Percentiles rank a stretch among this genome's conserved stretches.
phyloP scores from a whole-genome alignment of 2,797 vertebrate genomes.

The Gila robusta region DNA sequence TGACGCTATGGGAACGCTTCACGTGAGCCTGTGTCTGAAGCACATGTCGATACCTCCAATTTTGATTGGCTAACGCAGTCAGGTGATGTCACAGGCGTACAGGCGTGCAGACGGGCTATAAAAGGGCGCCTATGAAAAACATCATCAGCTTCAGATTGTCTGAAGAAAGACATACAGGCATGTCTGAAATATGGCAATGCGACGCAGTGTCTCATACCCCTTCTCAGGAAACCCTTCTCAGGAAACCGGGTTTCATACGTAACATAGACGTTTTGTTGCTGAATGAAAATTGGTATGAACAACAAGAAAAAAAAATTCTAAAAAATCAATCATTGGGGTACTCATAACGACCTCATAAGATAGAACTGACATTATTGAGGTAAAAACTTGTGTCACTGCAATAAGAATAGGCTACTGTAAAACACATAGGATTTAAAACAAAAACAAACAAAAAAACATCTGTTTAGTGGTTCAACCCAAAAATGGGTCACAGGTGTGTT shows the following conservation, averaged over 20 bases:
- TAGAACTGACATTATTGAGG: neutral
- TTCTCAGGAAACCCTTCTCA: neutral
- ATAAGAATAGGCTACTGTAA: neutral
- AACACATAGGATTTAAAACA: neutral
- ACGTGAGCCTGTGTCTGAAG: neutral
- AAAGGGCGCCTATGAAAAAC: neutral
- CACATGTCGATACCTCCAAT: neutral
- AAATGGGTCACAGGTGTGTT: neutral
- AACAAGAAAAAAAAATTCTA: neutral
- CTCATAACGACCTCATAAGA: neutral
- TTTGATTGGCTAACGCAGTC: neutral
- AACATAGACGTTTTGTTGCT: neutral
- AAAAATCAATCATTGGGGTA: neutral
- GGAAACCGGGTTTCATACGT: neutral
- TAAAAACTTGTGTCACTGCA: neutral
- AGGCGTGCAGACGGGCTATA: neutral
- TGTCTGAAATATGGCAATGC: neutral
- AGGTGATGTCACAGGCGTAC: neutral
- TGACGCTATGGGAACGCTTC: neutral
- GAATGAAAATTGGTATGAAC: neutral
- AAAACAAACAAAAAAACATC: too few relatives aligned
- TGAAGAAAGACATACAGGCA: neutral
- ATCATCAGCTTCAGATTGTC: neutral
- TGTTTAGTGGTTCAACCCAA: neutral
- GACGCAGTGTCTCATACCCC: neutral